These are phyloP conservation scores for Timema cristinae DNA, from an alignment of 2,888 invertebrate species.

Conservation along the genomic window DNA sequence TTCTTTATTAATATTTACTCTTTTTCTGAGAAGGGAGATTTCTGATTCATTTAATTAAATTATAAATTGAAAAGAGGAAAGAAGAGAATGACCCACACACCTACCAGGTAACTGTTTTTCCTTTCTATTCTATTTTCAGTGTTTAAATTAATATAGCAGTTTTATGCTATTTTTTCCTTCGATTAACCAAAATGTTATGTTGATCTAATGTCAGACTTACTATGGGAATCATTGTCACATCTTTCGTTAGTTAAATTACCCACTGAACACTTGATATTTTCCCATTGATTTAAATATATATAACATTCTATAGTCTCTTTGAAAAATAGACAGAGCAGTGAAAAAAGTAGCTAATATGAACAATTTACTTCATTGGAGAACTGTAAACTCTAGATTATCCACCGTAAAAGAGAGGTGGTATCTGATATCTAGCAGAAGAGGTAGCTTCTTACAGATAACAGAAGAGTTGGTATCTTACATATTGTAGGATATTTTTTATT, in stretches of 20 bases:
- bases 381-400: neutral
- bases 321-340: neutral
- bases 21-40: conserved; percentile 4
- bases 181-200: neutral
- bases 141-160: too few relatives aligned
- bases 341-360: neutral
- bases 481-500: too few relatives aligned
- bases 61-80: too few relatives aligned
- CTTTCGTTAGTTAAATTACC: neutral
- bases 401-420: too few relatives aligned
- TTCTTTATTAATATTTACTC: neutral
- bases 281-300: neutral
- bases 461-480: too few relatives aligned
- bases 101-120: too few relatives aligned
- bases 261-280: neutral
- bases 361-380: neutral
- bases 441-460: too few relatives aligned
- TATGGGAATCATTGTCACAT: neutral
- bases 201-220: neutral
- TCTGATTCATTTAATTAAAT: neutral
- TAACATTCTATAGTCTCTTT: neutral
- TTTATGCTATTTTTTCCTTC: too few relatives aligned
- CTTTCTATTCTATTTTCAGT: too few relatives aligned
- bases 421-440: too few relatives aligned
- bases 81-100: too few relatives aligned